Evolutionary conservation across 2,888 invertebrate genomes (phyloP).

Genomic region (Papilio gigon): DNA sequence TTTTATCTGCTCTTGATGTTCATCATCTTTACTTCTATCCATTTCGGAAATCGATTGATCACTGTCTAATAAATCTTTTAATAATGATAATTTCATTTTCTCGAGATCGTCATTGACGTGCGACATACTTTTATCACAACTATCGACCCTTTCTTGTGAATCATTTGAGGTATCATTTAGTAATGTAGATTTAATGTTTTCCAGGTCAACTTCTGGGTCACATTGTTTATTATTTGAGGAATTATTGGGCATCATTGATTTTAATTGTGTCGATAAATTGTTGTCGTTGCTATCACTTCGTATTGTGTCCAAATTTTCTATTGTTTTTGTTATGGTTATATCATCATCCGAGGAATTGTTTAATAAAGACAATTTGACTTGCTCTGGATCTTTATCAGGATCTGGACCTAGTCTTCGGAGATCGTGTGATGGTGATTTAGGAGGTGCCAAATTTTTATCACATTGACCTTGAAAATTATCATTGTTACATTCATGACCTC

Average conservation of each 20-base stretch:
- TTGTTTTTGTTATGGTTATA: background rate
- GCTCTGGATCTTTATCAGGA: constrained; percentile 40
- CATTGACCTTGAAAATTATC: background rate
- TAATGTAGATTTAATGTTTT: constrained; percentile 48
- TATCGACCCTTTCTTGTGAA: constrained; percentile 41
- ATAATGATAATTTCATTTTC: constrained; percentile 48
- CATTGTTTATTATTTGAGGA: background rate
- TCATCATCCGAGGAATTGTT: constrained; percentile 49
- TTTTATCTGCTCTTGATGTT: constrained; percentile 47
- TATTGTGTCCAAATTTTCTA: background rate
- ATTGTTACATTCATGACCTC: background rate
- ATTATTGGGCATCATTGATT: background rate
- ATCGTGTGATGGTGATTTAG: constrained; percentile 49
- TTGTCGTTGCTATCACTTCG: background rate
- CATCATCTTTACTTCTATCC: constrained; percentile 37
- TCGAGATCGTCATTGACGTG: constrained; percentile 34
- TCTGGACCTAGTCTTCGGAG: background rate
- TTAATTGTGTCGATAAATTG: background rate
- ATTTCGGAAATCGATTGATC: constrained; percentile 45
- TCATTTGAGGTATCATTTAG: constrained; percentile 49
- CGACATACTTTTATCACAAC: constrained; percentile 35
- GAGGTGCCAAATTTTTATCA: background rate
- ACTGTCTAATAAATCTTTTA: constrained; percentile 48
- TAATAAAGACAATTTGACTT: constrained; percentile 49
- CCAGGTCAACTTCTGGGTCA: constrained; percentile 33